Evolutionary conservation across 92 coral and sea anemone species (phyloP).

Genomic region (Porites evermanni): DNA sequence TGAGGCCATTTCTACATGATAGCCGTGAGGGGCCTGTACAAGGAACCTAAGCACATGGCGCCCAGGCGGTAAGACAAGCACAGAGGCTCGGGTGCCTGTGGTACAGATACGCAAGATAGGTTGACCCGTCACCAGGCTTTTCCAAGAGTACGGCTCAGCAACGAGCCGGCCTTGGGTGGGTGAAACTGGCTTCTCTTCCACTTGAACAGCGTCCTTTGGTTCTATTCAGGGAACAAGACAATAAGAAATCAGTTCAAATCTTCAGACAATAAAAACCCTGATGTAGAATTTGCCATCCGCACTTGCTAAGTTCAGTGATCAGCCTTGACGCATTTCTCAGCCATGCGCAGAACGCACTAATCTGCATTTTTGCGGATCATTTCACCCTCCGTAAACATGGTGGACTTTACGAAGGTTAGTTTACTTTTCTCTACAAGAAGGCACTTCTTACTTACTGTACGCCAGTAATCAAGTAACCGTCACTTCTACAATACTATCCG

Average conservation of each 20-base stretch:
- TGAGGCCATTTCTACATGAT: slow-evolving; percentile 90
- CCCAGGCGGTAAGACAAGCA: slow-evolving; percentile 88
- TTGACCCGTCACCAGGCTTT: slow-evolving; percentile 97
- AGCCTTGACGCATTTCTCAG: no score
- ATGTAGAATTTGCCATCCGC: no score
- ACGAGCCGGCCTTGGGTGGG: slow-evolving; percentile 91
- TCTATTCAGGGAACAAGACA: background rate
- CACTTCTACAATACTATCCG: no score
- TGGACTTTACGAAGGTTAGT: no score
- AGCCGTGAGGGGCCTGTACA: slow-evolving; percentile 95
- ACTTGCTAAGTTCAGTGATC: no score
- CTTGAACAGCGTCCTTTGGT: slow-evolving; percentile 60
- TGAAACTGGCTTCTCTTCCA: slow-evolving; percentile 81
- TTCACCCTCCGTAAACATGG: no score
- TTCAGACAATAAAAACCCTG: no score
- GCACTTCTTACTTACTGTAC: no score
- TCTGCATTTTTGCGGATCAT: no score
- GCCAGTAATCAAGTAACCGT: no score
- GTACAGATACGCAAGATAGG: slow-evolving; percentile 92
- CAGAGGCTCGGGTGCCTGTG: slow-evolving; percentile 94
- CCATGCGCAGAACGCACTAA: no score
- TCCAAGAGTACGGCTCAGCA: slow-evolving; percentile 99
- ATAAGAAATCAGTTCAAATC: background rate
- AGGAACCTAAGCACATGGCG: slow-evolving; percentile 96
- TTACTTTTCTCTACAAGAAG: no score